phyloP scores from a whole-genome alignment of 2,113 vertebrate species.

The Bos indicus region DNA sequence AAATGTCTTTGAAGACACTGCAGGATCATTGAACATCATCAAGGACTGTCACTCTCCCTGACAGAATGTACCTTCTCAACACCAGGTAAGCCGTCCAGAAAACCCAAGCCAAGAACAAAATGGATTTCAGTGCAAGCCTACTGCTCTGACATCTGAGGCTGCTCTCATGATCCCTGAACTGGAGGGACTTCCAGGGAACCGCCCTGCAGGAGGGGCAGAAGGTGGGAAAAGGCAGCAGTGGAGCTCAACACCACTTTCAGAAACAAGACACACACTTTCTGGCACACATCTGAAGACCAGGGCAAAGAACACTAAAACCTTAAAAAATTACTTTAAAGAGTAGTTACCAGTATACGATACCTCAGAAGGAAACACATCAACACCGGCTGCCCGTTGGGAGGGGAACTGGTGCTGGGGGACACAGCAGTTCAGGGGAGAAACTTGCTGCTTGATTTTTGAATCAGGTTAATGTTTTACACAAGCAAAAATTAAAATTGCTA shows the following conservation, averaged over 20 bases:
- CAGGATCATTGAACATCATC: neutral
- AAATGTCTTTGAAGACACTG: neutral
- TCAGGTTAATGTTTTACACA: neutral
- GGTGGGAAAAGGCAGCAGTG: neutral
- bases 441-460: neutral
- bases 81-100: neutral
- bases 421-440: neutral
- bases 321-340: neutral
- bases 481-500: neutral
- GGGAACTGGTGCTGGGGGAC: neutral
- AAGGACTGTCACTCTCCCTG: neutral
- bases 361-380: neutral
- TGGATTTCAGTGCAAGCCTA: neutral
- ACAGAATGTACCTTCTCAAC: neutral
- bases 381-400: neutral
- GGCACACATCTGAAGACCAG: neutral
- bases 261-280: neutral
- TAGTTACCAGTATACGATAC: neutral
- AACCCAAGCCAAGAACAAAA: neutral
- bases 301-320: neutral
- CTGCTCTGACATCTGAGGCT: neutral
- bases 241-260: neutral
- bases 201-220: neutral
- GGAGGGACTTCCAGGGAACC: neutral
- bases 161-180: neutral